Percentiles rank a stretch among this genome's conserved stretches.
These are phyloP conservation scores for Acleris laterana DNA, from an alignment of 2,888 invertebrate species.

Conservation along the genomic window DNA sequence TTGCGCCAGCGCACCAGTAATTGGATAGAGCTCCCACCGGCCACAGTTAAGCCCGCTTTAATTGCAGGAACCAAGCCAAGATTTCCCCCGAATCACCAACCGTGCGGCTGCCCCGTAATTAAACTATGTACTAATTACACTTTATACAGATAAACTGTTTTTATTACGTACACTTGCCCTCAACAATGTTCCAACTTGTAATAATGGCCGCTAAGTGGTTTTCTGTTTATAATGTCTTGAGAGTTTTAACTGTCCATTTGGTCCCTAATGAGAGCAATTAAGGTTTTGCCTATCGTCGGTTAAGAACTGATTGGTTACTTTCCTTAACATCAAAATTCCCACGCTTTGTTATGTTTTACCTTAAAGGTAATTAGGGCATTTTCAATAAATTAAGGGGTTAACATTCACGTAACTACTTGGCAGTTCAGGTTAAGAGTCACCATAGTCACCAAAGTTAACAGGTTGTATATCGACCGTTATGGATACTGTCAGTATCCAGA, in stretches of 20 bases:
- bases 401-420: no score
- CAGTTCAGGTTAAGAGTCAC: no score
- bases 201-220: slow-evolving; percentile 26
- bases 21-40: slow-evolving; percentile 66
- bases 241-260: slow-evolving; percentile 27
- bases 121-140: slow-evolving; percentile 78
- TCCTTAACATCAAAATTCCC: neutral
- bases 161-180: slow-evolving; percentile 49
- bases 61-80: slow-evolving; percentile 76
- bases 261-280: slow-evolving; percentile 19
- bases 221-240: slow-evolving; percentile 29
- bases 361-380: neutral
- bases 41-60: slow-evolving; percentile 68
- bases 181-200: slow-evolving; percentile 19
- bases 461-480: no score
- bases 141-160: slow-evolving; percentile 67
- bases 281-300: slow-evolving; percentile 13
- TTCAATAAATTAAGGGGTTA: no score
- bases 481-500: no score
- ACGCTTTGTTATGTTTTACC: slow-evolving; percentile 7
- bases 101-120: slow-evolving; percentile 62
- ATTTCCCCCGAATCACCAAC: slow-evolving; percentile 69
- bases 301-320: neutral
- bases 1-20: slow-evolving; percentile 57
- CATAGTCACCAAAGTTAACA: no score